phyloP scores from a whole-genome alignment of 1,140 invertebrate genomes.

The Trachelipus rathkii region DNA sequence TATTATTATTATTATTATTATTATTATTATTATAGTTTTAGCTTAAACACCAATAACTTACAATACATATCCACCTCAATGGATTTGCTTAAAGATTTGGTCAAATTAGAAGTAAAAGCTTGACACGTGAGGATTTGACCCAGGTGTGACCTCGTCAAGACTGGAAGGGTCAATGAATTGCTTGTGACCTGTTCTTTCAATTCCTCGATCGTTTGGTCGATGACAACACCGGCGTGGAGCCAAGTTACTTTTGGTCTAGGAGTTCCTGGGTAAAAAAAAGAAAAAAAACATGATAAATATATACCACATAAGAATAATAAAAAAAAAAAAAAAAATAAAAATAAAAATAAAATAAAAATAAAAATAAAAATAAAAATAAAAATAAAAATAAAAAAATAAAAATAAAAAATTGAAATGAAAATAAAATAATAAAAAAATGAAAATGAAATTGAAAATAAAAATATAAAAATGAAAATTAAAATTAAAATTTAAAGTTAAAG shows the following conservation, averaged over 20 bases:
- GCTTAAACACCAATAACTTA: slow-evolving; percentile 56
- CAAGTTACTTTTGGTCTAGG: slow-evolving; percentile 62
- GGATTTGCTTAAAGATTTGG: slow-evolving; percentile 67
- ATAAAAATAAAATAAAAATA: too few species aligned
- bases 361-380: too few species aligned
- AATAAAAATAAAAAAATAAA: too few species aligned
- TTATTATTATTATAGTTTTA: too few species aligned
- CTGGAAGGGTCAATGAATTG: slow-evolving; percentile 65
- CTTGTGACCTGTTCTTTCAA: slow-evolving; percentile 53
- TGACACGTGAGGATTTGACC: slow-evolving; percentile 77
- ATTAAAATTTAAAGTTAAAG: too few species aligned
- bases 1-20: too few species aligned
- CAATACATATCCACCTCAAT: slow-evolving; percentile 84
- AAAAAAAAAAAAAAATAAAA: too few species aligned
- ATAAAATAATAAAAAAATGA: too few species aligned
- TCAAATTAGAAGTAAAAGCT: slow-evolving; percentile 74
- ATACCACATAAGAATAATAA: too few species aligned
- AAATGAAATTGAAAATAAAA: too few species aligned
- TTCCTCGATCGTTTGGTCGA: slow-evolving; percentile 54
- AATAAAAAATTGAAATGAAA: too few species aligned
- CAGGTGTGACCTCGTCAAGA: slow-evolving; percentile 69
- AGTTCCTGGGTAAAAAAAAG: neutral
- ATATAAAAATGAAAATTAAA: too few species aligned
- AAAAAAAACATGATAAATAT: neutral
- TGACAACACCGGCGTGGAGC: slow-evolving; percentile 48